Base-by-base conservation (phyloP, 2,797 vertebrate species). In the Silurus aristotelis region DNA sequence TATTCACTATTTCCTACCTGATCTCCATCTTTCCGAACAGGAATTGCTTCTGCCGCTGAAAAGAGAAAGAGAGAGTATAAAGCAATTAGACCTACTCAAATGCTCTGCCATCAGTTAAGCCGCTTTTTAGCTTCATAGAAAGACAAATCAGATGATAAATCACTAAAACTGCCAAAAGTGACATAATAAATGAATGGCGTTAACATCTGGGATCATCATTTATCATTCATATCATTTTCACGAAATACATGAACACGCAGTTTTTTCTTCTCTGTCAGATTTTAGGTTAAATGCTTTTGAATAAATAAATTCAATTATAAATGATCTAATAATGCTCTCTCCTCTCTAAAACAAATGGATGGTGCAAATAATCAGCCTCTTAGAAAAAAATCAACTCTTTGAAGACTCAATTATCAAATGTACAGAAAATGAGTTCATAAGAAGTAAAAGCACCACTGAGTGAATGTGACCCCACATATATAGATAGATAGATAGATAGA, bases 11-110 rank as follows among this genome's bases (percentile, higher is more conserved):
- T 43, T 58, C 96, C 95, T 96, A 98, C 97, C 94, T 99, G 97
- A 93, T 99, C 97, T 25, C 97, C 97, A 95, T 99, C 97, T 93
- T 98, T 98, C 90, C 95, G 95, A 80, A 98, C 97, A 0, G 97
- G 96, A 90, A 98, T 97, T 87, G 97, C 97, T 87, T 98, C 97
- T 0, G 94, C 96, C 90, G 97, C 97, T 98, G 89, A 70, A 86
- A 46, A 72, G 84, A 85, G 83, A 78, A 80, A 76, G 84, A 85
- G 83, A 78, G 77, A 76, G 88, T 70, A 89, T 66, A 88, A 81
- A 61, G 58, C 9, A 79, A 76, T 83, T 73, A 87, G 61, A 79
- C 77, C 77, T 89, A 90, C 79, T 89, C 88, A 88, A 89, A 88
- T 86, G 88, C 87, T 87, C 84, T 87, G 7, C 56, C 83, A 61